Percentiles rank a stretch among this genome's conserved stretches.
Conservation (phyloP, 2,888 invertebrate species). For the Drosophila paramelanica region DNA sequence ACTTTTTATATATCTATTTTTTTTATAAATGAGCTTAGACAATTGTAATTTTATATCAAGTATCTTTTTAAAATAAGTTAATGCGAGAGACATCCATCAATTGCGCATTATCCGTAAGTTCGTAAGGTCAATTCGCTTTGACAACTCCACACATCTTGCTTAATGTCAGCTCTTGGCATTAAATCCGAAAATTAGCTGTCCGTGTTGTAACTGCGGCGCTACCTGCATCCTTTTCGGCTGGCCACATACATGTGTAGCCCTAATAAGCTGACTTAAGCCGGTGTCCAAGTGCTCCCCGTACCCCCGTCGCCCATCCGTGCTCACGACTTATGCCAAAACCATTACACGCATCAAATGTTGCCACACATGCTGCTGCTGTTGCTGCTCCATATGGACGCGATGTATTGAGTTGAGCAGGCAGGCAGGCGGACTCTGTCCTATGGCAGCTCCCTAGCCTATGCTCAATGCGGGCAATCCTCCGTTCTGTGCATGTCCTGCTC, state of each 20-base stretch:
- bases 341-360: slow-evolving; percentile 61
- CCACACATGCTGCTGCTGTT: slow-evolving; percentile 13
- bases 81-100: slow-evolving; percentile 15
- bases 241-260: slow-evolving; percentile 59
- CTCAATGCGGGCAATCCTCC: slow-evolving; percentile 30
- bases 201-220: slow-evolving; percentile 13
- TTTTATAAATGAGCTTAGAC: too few relatives aligned
- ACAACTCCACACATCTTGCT: slow-evolving; percentile 35
- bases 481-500: slow-evolving; percentile 13
- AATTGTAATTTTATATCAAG: neutral
- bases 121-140: slow-evolving; percentile 43
- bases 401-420: neutral
- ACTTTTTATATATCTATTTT: too few relatives aligned
- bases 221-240: slow-evolving; percentile 28
- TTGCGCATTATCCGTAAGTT: slow-evolving; percentile 26
- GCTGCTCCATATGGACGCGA: slow-evolving; percentile 7
- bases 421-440: neutral
- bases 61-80: neutral
- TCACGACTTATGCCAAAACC: slow-evolving; percentile 29
- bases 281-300: slow-evolving; percentile 46
- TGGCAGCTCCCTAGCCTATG: slow-evolving; percentile 22
- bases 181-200: slow-evolving; percentile 59
- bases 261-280: slow-evolving; percentile 69
- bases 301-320: neutral
- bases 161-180: slow-evolving; percentile 26